Percentiles rank a stretch among this genome's conserved stretches.
Evolutionary conservation across 2,888 invertebrate species (phyloP).

Genomic region (Polydrusus tereticollis): DNA sequence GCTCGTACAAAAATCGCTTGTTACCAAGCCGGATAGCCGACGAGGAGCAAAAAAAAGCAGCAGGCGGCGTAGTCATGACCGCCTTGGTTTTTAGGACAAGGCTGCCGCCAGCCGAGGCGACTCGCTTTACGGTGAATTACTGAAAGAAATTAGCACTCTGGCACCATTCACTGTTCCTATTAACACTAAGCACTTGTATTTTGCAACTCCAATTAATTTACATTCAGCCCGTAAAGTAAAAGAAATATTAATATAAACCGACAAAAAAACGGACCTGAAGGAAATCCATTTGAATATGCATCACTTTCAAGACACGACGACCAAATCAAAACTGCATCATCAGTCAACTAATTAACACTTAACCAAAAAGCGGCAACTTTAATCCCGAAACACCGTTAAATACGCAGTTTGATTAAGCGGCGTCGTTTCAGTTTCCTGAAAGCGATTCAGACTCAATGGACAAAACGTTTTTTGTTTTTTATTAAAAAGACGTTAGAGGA

Average conservation of each 20-base stretch:
- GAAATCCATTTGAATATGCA: not conserved
- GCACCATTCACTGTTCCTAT: constrained; percentile 38
- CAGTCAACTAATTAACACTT: not conserved
- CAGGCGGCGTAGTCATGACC: constrained; percentile 49
- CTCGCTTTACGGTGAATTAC: constrained; percentile 30
- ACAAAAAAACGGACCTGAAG: not conserved
- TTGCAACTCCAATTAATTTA: not conserved
- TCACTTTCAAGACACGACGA: not conserved
- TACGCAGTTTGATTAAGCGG: not conserved
- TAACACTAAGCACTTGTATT: constrained; percentile 26
- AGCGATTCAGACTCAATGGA: not conserved
- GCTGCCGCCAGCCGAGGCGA: constrained; percentile 40
- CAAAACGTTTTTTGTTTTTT: not conserved
- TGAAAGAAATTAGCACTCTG: constrained; percentile 37
- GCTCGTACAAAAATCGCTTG: constrained; percentile 42
- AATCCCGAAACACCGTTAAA: not conserved
- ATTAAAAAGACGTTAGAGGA: constrained; percentile 2
- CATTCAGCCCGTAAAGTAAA: not conserved
- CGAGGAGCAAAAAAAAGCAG: constrained; percentile 38
- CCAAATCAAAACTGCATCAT: constrained; percentile 3
- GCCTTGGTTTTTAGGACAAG: constrained; percentile 50
- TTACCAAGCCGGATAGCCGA: constrained; percentile 45
- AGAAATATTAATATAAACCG: not conserved
- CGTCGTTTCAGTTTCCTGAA: not conserved
- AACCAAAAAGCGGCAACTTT: not conserved